Base-by-base conservation (phyloP, 2,797 vertebrate genomes). In the Leptodactylus fallax region DNA sequence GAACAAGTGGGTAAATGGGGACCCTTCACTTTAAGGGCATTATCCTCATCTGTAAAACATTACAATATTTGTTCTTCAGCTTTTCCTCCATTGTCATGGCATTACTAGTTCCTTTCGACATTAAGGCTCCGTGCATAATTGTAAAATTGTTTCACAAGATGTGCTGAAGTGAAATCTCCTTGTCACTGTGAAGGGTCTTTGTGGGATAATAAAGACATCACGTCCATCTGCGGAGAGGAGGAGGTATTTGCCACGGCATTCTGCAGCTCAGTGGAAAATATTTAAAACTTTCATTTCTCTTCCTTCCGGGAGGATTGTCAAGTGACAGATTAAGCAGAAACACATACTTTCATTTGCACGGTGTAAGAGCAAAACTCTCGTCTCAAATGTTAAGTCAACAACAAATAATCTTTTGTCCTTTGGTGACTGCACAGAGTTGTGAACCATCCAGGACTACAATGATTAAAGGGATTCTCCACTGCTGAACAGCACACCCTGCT, bases 191-290 rank as follows among this genome's bases (percentile, higher is more conserved):
- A 85, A 47, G n/a, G 56, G 55, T 76, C 82, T 76, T 84, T 60
- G 82, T 84, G 74, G 58, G 55, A 65, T 85, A 85, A 85, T 85
- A 78, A 85, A 85, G 83, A 77, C 83, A 78, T 85, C 74, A 65
- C 58, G 21, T 13, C 78, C 72, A 63, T 85, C 83, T 51, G 83
- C 74, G 11, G 55, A 25, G 69, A 84, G 82, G 69, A 74, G 47
- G 60, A 84, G 21, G 55, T 60, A 84, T 84, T 23, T 60, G 69
- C 69, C 47, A 74, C 58, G 11, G 72, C 6, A 12, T 85, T 65
- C 45, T 65, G 83, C 45, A 85, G 83, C 72, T 65, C 45, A 78
- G 67, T 51, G 83, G 72, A 85, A 85, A 85, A 85, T 77, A 78
- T 85, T 45, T 65, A 55, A 77, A 78, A 76, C 60, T 65, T 72